A percentile compares a stretch with the other conserved stretches of the same genome.
phyloP scores from a whole-genome alignment of 2,888 invertebrate species.

The Drosophila colorata region DNA sequence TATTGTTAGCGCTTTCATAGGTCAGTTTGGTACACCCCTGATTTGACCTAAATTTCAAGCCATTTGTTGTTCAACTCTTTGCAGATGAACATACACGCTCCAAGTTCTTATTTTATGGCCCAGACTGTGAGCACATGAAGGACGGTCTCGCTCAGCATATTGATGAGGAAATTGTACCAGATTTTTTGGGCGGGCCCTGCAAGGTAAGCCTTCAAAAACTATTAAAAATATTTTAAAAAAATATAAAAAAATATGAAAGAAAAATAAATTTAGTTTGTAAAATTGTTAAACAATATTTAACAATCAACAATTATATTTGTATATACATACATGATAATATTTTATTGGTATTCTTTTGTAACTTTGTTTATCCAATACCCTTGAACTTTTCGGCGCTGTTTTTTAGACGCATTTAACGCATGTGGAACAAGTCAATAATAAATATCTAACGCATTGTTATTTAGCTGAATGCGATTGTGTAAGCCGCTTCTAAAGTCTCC shows the following conservation, averaged over 20 bases:
- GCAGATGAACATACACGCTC: conserved; percentile 95
- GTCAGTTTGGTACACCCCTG: conserved; percentile 84
- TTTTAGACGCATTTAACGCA: conserved; percentile 80
- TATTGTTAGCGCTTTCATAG: conserved; percentile 96
- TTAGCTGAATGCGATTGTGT: conserved; percentile 85
- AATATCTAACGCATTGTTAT: conserved; percentile 85
- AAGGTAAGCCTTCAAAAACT: conserved; percentile 87
- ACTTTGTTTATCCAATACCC: conserved; percentile 39
- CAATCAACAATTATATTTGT: conserved; percentile 17
- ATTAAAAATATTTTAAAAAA: too few species aligned
- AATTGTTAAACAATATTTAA: conserved; percentile 2
- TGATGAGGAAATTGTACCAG: conserved; percentile 93
- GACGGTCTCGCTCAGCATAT: conserved; percentile 95
- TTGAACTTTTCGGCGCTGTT: conserved; percentile 35
- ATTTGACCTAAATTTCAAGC: background rate
- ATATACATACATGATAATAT: conserved; percentile 27
- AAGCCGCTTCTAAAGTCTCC: conserved; percentile 75
- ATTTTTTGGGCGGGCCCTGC: conserved; percentile 96
- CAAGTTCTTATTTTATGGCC: conserved; percentile 96
- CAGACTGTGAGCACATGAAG: conserved; percentile 91
- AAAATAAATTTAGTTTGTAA: conserved; percentile 10
- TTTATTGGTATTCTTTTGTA: conserved; percentile 58
- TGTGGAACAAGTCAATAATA: conserved; percentile 84
- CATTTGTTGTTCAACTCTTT: conserved; percentile 32
- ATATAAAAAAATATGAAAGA: background rate